These are phyloP conservation scores for Sitta carolinensis DNA, from an alignment of 2,797 vertebrate species.

Conservation along the genomic window DNA sequence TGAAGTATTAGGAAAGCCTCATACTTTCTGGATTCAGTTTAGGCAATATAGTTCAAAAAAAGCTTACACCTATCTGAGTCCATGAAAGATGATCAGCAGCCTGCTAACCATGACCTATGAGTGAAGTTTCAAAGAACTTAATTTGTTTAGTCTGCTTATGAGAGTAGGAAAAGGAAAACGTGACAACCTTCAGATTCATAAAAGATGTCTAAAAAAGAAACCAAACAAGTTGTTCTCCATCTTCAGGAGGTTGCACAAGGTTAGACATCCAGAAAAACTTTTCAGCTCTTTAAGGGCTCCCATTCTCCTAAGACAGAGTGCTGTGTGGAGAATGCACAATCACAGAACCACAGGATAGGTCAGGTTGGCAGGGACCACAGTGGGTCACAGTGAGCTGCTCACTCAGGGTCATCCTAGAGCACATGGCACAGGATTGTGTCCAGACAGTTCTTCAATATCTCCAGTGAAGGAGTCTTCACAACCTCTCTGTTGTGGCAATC, in stretches of 20 bases:
- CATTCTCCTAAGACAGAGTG: neutral
- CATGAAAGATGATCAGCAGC: neutral
- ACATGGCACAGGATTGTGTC: neutral
- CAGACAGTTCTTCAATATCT: neutral
- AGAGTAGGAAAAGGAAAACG: neutral
- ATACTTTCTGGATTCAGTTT: neutral
- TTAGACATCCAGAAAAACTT: neutral
- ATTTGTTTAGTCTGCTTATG: conserved; percentile 12
- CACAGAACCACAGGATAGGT: neutral
- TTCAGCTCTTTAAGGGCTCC: neutral
- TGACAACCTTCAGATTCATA: neutral
- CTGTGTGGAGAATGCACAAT: neutral
- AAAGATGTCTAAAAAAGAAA: neutral
- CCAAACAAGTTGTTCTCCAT: neutral
- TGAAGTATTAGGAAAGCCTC: neutral
- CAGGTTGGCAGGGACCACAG: neutral
- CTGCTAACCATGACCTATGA: neutral
- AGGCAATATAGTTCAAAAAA: neutral
- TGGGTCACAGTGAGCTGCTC: neutral
- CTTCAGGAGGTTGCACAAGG: neutral
- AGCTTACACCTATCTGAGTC: neutral
- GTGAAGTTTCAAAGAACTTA: neutral
- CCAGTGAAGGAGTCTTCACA: neutral
- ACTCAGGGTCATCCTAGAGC: neutral
- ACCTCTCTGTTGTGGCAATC: neutral